Percentiles rank a stretch among this genome's conserved stretches.
These are phyloP conservation scores for Tholera decimalis DNA, from an alignment of 2,888 invertebrate genomes.

Conservation along the genomic window DNA sequence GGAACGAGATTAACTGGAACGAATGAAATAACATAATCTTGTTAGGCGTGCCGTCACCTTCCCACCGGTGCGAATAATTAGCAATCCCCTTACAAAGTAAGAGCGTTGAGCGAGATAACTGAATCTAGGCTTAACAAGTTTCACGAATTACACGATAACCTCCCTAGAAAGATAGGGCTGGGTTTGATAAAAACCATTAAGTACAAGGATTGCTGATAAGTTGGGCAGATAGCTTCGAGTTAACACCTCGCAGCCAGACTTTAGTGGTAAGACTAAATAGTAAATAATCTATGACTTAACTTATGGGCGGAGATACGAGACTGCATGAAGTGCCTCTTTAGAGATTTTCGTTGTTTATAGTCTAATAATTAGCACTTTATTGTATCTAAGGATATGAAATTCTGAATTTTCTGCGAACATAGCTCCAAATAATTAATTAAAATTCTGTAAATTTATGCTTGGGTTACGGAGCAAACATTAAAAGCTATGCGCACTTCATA, in stretches of 20 bases:
- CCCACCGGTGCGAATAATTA: constrained; percentile 84
- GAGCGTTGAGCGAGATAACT: constrained; percentile 77
- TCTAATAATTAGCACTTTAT: constrained; percentile 1
- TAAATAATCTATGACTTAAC: constrained; percentile 54
- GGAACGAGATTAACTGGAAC: constrained; percentile 62
- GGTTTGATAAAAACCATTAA: constrained; percentile 66
- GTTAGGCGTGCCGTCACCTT: constrained; percentile 74
- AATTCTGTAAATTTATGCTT: background rate
- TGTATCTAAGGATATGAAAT: too few relatives aligned
- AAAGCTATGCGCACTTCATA: constrained; percentile 57
- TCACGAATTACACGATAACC: constrained; percentile 74
- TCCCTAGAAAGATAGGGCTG: constrained; percentile 50
- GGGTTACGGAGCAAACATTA: constrained; percentile 1
- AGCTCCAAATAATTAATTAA: background rate
- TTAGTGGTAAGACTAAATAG: constrained; percentile 41
- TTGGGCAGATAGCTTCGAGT: constrained; percentile 40
- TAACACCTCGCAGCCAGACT: constrained; percentile 51
- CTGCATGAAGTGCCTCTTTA: constrained; percentile 22
- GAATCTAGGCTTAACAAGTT: constrained; percentile 84
- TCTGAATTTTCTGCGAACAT: background rate
- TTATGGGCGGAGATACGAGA: constrained; percentile 42
- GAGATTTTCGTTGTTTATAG: constrained; percentile 24
- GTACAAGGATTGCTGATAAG: constrained; percentile 59
- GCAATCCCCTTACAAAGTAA: constrained; percentile 75
- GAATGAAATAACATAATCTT: constrained; percentile 73